A percentile compares a stretch with the other conserved stretches of the same genome.
Evolutionary conservation across 2,888 invertebrate genomes (phyloP).

Genomic region (Furcula furcula): DNA sequence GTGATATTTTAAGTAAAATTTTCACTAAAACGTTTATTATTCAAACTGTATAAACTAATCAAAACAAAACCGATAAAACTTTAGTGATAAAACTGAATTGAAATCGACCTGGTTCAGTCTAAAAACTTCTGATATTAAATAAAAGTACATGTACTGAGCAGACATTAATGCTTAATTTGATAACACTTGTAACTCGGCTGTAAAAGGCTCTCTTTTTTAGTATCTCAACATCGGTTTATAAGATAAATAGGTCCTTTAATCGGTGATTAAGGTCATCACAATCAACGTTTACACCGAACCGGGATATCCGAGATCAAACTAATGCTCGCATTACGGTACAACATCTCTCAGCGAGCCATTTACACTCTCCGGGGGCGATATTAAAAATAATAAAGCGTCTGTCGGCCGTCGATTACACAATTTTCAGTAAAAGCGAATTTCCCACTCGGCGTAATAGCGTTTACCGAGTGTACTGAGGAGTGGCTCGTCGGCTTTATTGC

Average conservation of each 20-base stretch:
- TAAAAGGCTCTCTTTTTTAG: conserved; percentile 13
- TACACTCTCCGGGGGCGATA: conserved; percentile 40
- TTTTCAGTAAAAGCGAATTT: conserved; percentile 57
- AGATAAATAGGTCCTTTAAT: conserved; percentile 24
- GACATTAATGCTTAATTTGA: too few relatives aligned
- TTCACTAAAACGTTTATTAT: too few relatives aligned
- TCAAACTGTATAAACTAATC: too few relatives aligned
- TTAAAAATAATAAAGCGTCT: conserved; percentile 58
- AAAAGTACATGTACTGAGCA: too few relatives aligned
- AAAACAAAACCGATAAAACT: too few relatives aligned
- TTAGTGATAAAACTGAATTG: too few relatives aligned
- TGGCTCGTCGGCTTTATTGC: conserved; percentile 40
- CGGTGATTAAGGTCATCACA: conserved; percentile 24
- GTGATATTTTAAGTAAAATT: too few relatives aligned
- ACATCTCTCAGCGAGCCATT: conserved; percentile 28
- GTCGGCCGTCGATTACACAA: conserved; percentile 63
- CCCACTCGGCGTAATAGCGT: conserved; percentile 35
- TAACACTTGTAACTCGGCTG: conserved; percentile 8
- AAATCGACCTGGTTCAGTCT: too few relatives aligned
- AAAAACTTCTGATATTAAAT: too few relatives aligned
- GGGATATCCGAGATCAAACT: conserved; percentile 38
- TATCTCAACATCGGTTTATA: conserved; percentile 16
- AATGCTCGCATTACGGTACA: conserved; percentile 31
- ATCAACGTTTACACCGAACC: conserved; percentile 25
- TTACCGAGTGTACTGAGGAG: conserved; percentile 32